A percentile compares a stretch with the other conserved stretches of the same genome.
These are phyloP conservation scores for Chromobotia macracanthus DNA, from an alignment of 2,797 vertebrate species.

Conservation along the genomic window DNA sequence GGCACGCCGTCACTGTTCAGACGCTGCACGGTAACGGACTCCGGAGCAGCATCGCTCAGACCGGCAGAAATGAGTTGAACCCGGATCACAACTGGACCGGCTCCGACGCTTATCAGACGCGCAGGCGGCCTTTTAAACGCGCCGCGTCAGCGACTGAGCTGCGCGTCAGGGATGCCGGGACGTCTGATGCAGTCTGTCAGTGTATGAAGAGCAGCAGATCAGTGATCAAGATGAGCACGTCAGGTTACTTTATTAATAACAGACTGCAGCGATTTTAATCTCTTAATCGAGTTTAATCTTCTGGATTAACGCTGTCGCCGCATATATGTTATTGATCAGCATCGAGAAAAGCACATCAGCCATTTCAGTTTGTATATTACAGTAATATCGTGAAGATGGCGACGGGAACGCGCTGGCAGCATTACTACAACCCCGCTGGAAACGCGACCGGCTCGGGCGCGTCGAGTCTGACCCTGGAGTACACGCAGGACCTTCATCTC, in stretches of 20 bases:
- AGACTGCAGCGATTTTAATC: constrained; percentile 12
- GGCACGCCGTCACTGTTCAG: constrained; percentile 74
- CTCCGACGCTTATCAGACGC: constrained; percentile 17
- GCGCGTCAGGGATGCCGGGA: not conserved
- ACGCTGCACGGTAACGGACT: constrained; percentile 83
- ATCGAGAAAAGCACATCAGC: constrained; percentile 27
- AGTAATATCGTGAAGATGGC: constrained; percentile 88
- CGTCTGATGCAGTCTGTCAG: constrained; percentile 18
- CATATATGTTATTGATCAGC: constrained; percentile 33
- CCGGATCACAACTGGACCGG: constrained; percentile 30
- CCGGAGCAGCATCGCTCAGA: constrained; percentile 23
- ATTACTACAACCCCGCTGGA: constrained; percentile 83
- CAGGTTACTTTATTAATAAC: not conserved
- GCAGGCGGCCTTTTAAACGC: constrained; percentile 8
- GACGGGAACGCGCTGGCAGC: constrained; percentile 92
- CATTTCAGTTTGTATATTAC: constrained; percentile 55
- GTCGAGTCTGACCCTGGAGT: constrained; percentile 81
- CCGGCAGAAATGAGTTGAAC: constrained; percentile 33
- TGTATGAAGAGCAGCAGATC: not conserved
- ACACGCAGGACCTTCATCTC: constrained; percentile 93
- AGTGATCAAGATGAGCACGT: constrained; percentile 12
- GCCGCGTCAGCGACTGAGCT: constrained; percentile 1
- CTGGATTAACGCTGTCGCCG: constrained; percentile 40
- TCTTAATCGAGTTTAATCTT: constrained; percentile 19
- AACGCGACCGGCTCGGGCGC: constrained; percentile 77